Evolutionary conservation across 2,888 invertebrate species (phyloP), one percentile per base, ranked within the genome.

Genomic region (Geophilus truncorum): DNA sequence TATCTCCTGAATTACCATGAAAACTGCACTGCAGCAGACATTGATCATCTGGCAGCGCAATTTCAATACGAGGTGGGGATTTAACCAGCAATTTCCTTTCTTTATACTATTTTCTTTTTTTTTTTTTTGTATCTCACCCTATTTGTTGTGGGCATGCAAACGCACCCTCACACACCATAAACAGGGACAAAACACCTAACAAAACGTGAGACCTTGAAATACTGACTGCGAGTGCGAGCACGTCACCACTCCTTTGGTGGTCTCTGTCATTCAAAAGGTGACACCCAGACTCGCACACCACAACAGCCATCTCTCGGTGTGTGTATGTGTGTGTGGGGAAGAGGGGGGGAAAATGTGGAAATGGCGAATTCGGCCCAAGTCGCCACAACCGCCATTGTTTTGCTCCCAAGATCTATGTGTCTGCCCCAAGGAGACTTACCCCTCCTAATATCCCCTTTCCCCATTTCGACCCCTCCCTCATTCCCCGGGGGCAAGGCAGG

Each of bases 401-500:
- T n/a, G 25, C 70, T 25, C 25, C 70, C 23, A 70, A 70, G 70
- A 70, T 70, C 70, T 70, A 70, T 70, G 70, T 28, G 70, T 70
- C 70, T 70, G 70, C 70, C 57, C 57, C 57, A 4, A 70, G 70
- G 28, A 23, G 25, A 6, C 70, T 7, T 25, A 25, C 70, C 70
- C 51, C 70, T 70, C 70, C 57, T 62, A 10, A 70, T 70, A 70
- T 70, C 70, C 70, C 70, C 28, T 70, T 28, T 23, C 70, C 70
- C 70, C 25, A 70, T 62, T 62, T 62, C 57, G 21, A 62, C 57
- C 70, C 70, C 70, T 70, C 70, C 70, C 28, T 70, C 70, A 70
- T 70, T 70, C 70, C 70, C 70, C 28, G 70, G 70, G 70, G 70
- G 70, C 70, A 70, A 70, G 70, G 70, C 70, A 70, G 70, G 70